Percentiles rank a stretch among this genome's conserved stretches.
Conservation (phyloP, 2,888 invertebrate species). For the Ophioninae sp. region DNA sequence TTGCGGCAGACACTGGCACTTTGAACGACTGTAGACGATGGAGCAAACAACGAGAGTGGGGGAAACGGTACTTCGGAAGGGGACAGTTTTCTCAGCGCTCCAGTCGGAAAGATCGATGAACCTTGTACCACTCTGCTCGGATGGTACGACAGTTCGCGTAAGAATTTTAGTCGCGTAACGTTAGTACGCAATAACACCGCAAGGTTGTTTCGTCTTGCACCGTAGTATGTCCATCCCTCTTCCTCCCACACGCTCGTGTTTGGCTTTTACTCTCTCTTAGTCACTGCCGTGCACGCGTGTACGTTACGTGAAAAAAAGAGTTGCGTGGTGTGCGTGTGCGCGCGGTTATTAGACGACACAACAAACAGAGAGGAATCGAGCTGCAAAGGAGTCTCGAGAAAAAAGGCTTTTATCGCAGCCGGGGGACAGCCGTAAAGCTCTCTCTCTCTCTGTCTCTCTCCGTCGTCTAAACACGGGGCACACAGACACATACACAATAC, state of each 20-base stretch:
- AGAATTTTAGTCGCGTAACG: not conserved
- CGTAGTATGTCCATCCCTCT: not conserved
- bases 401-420: constrained; percentile 21
- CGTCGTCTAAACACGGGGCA: not conserved
- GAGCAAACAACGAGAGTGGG: not conserved
- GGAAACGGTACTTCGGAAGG: not conserved
- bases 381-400: constrained; percentile 27
- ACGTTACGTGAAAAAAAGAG: constrained; percentile 26
- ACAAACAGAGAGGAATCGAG: constrained; percentile 47
- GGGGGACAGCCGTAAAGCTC: not conserved
- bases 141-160: not conserved
- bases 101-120: not conserved
- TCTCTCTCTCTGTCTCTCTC: not conserved
- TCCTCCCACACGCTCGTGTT: not conserved
- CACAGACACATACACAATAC: not conserved
- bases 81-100: not conserved
- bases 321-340: constrained; percentile 44
- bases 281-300: constrained; percentile 15
- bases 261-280: not conserved
- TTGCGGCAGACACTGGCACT: not conserved
- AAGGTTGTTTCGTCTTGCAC: constrained; percentile 16
- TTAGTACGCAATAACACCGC: constrained; percentile 32
- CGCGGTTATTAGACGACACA: constrained; percentile 53
- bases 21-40: not conserved
- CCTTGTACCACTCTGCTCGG: not conserved